Conservation (phyloP, 2,888 invertebrate species). For the Brachyptera putata region DNA sequence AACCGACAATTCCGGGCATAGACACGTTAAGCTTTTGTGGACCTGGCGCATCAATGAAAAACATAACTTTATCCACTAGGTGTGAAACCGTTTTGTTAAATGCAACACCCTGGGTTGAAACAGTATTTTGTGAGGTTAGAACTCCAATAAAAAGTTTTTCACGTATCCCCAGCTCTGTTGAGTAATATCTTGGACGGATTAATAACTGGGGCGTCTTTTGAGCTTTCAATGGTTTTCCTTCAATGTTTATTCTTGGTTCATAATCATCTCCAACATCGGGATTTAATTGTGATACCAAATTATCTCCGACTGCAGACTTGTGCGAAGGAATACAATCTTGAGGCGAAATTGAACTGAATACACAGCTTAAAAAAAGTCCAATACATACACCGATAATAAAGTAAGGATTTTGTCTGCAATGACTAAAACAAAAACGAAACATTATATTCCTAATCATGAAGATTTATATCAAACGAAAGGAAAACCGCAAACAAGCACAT, state of each 20-base stretch:
- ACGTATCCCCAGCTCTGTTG: constrained; percentile 89
- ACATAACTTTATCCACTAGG: constrained; percentile 76
- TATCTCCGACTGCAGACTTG: constrained; percentile 24
- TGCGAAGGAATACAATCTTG: constrained; percentile 34
- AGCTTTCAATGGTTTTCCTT: constrained; percentile 46
- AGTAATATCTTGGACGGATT: constrained; percentile 86
- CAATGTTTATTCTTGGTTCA: constrained; percentile 47
- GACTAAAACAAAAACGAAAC: constrained; percentile 20
- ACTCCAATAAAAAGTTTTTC: constrained; percentile 86
- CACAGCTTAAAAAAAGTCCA: constrained; percentile 54
- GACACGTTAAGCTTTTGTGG: constrained; percentile 45
- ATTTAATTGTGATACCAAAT: constrained; percentile 16
- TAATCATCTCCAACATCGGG: constrained; percentile 42
- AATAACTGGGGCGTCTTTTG: constrained; percentile 56
- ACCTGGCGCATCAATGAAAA: constrained; percentile 60
- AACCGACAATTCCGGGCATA: constrained; percentile 71
- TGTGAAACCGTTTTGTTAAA: constrained; percentile 86
- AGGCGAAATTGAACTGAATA: constrained; percentile 48
- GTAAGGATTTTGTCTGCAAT: constrained; percentile 47
- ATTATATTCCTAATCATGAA: constrained; percentile 14
- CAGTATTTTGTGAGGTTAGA: constrained; percentile 69
- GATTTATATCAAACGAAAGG: too few relatives aligned
- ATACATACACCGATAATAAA: constrained; percentile 54
- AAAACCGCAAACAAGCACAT: too few relatives aligned
- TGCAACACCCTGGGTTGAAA: constrained; percentile 69